These are phyloP conservation scores for Struthio camelus DNA, from an alignment of 2,113 vertebrate species.

Conservation along the genomic window DNA sequence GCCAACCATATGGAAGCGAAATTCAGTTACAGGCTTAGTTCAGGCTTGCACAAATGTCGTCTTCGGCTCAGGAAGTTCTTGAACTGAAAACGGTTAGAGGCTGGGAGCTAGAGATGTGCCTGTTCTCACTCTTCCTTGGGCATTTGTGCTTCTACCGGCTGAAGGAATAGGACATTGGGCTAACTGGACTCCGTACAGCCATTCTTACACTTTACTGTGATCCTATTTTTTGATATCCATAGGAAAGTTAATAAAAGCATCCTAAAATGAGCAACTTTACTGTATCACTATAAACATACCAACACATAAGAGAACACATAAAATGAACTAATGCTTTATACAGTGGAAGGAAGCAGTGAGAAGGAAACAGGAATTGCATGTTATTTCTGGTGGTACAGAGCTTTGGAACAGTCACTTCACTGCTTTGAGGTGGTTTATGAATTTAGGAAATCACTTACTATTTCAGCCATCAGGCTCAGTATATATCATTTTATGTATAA, in stretches of 20 bases:
- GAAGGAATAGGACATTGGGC: background rate
- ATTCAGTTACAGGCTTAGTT: background rate
- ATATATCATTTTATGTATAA: background rate
- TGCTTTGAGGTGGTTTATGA: background rate
- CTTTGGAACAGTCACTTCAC: background rate
- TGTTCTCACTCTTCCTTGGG: background rate
- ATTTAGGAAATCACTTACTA: conserved; percentile 6
- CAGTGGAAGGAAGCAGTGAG: background rate
- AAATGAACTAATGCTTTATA: background rate
- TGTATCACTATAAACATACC: background rate
- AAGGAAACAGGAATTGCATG: background rate
- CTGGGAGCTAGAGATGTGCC: background rate
- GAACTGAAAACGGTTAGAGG: background rate
- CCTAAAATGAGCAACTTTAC: background rate
- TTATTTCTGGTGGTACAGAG: background rate
- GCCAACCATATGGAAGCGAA: background rate
- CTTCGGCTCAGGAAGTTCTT: background rate
- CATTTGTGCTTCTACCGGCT: background rate
- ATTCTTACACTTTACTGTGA: background rate
- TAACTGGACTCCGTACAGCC: background rate
- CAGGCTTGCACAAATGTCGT: too few relatives aligned
- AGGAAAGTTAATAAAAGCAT: background rate
- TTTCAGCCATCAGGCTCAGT: conserved; percentile 1
- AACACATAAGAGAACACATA: background rate
- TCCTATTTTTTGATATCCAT: background rate